Conservation (phyloP, 2,888 invertebrate species). For the Lucinisca nassula region DNA sequence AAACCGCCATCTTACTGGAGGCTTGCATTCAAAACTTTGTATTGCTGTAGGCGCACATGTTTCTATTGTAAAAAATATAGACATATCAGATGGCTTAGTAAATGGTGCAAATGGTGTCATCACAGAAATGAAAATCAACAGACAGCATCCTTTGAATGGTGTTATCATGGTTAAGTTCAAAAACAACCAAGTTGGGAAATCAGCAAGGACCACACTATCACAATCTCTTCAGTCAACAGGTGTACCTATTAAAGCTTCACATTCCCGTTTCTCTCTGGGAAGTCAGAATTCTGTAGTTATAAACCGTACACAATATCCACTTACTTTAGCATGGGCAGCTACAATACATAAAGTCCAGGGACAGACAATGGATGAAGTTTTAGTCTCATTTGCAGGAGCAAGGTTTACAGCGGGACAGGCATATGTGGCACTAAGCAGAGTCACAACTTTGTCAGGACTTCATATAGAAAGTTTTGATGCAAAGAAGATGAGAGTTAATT, state of each 20-base stretch:
- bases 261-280: no score
- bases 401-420: conserved; percentile 59
- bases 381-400: conserved; percentile 57
- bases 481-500: not conserved
- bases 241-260: no score
- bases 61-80: not conserved
- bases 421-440: conserved; percentile 66
- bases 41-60: not conserved
- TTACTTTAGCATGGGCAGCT: conserved; percentile 58
- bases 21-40: not conserved
- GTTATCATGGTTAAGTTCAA: no score
- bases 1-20: conserved; percentile 1
- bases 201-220: no score
- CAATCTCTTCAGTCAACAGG: no score
- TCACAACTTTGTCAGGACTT: conserved; percentile 45
- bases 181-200: no score
- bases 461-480: conserved; percentile 16
- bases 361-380: conserved; percentile 43
- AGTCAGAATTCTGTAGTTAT: no score
- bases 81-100: conserved; percentile 13
- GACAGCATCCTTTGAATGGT: no score
- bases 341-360: conserved; percentile 71
- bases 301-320: conserved; percentile 55
- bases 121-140: no score
- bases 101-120: conserved; percentile 8